Conservation (phyloP, 2,888 invertebrate genomes). For the Odontomyia ornata region DNA sequence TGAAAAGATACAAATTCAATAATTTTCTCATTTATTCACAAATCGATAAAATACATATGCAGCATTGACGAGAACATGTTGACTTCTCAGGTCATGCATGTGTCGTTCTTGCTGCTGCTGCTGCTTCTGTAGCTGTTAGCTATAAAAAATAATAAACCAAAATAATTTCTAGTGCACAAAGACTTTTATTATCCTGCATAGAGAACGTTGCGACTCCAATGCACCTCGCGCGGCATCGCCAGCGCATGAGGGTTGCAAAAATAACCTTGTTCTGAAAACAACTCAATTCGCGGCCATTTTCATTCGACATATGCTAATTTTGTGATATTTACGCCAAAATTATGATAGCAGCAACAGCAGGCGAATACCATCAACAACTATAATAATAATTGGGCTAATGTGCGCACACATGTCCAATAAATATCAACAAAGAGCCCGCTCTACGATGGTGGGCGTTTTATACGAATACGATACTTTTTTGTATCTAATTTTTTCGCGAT, state of each 20-base stretch:
- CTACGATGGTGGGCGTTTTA: neutral
- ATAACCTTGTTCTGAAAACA: neutral
- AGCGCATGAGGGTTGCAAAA: neutral
- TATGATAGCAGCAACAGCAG: neutral
- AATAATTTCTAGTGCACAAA: too few relatives aligned
- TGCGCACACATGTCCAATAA: neutral
- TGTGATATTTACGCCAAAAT: conserved; percentile 16
- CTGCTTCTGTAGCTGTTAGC: too few relatives aligned
- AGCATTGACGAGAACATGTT: too few relatives aligned
- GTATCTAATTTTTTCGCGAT: neutral
- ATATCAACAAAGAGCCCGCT: neutral
- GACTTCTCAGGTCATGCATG: too few relatives aligned
- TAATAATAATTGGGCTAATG: neutral
- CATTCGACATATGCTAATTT: neutral
- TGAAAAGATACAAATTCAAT: too few relatives aligned
- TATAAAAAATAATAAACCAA: too few relatives aligned
- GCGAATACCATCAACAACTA: neutral
- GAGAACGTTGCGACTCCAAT: too few relatives aligned
- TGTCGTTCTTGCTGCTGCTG: too few relatives aligned
- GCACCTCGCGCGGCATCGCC: too few relatives aligned
- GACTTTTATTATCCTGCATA: too few relatives aligned
- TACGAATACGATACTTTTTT: neutral
- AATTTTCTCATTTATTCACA: too few relatives aligned
- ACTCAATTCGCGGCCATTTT: neutral
- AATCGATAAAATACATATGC: too few relatives aligned